These are phyloP conservation scores for zebrafish (Danio rerio) DNA, from an alignment of 2,113 vertebrate genomes.

Conservation along the genomic window GRCz12tu NC_133199.1:32041501-32042000, in stretches of 20 bases:
- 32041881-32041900: too few species aligned
- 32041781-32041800: neutral
- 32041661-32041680: conserved; percentile 19
- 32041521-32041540: conserved; percentile 40
- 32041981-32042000: too few species aligned
- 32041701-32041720: conserved; percentile 42
- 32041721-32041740: conserved; percentile 35
- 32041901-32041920: too few species aligned
- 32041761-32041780: neutral
- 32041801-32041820: neutral
- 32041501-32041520: conserved; percentile 51
- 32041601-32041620: conserved; percentile 48
- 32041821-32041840: too few species aligned
- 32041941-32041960: too few species aligned
- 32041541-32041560: conserved; percentile 22
- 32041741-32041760: conserved; percentile 10
- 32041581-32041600: conserved; percentile 41
- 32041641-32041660: conserved; percentile 29
- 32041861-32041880: too few species aligned
- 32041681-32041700: conserved; percentile 23
- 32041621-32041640: conserved; percentile 30
- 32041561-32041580: conserved; percentile 46
- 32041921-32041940: too few species aligned
- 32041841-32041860: too few species aligned
- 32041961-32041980: too few species aligned